A percentile compares a stretch with the other conserved stretches of the same genome.
These are phyloP conservation scores for Phalacrocorax pelagicus DNA, from an alignment of 2,113 vertebrate genomes.

Conservation along the genomic window DNA sequence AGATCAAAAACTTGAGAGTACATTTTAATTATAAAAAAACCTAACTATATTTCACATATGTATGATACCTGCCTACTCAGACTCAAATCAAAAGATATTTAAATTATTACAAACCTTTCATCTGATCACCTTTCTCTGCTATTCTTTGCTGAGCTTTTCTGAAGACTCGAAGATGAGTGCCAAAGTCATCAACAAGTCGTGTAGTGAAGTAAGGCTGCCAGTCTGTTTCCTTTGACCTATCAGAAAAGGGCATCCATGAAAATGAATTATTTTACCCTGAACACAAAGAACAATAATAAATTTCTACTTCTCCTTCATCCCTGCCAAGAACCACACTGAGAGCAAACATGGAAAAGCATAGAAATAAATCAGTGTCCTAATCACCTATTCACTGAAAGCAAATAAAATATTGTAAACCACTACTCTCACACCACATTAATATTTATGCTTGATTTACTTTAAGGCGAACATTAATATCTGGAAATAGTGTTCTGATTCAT, in stretches of 20 bases:
- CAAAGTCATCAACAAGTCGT: slow-evolving; percentile 96
- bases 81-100: not conserved
- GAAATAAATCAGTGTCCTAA: not conserved
- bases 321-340: not conserved
- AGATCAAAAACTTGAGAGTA: not conserved
- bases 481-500: not conserved
- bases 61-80: not conserved
- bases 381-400: not conserved
- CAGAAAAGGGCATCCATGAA: not conserved
- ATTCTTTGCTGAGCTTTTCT: slow-evolving; percentile 96
- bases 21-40: not conserved
- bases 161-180: slow-evolving; percentile 96
- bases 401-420: not conserved
- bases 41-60: not conserved
- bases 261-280: not conserved
- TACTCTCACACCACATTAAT: not conserved
- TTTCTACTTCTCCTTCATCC: not conserved
- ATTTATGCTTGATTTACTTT: not conserved
- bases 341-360: not conserved
- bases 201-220: slow-evolving; percentile 99
- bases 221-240: slow-evolving; percentile 97
- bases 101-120: slow-evolving; percentile 79
- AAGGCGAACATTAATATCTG: not conserved
- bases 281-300: not conserved
- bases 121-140: slow-evolving; percentile 88